Conservation (phyloP, 2,888 invertebrate genomes). For the Bimastos eiseni region DNA sequence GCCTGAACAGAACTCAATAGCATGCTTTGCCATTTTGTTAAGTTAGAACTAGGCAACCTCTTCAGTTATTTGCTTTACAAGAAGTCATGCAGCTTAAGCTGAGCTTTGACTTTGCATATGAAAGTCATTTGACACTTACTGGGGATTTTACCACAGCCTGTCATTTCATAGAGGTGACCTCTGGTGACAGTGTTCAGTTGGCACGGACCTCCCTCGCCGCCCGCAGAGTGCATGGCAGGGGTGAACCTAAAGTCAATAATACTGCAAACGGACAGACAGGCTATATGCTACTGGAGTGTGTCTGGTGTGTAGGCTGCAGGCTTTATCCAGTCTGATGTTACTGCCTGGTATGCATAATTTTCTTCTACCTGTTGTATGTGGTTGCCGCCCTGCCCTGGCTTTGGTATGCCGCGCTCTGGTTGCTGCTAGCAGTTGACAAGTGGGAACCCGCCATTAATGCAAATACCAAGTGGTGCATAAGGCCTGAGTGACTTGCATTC, state of each 20-base stretch:
- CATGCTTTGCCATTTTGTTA: neutral
- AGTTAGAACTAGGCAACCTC: neutral
- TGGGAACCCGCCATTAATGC: neutral
- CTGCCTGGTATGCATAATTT: neutral
- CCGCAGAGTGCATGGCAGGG: neutral
- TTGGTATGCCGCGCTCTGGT: neutral
- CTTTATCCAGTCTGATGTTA: neutral
- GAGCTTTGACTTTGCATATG: neutral
- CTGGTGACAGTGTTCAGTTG: neutral
- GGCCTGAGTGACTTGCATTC: neutral
- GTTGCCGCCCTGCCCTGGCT: neutral
- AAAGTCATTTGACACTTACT: neutral
- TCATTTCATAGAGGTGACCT: neutral
- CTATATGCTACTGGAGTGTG: neutral
- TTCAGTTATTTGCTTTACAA: neutral
- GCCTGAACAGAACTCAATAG: neutral
- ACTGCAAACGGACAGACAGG: neutral
- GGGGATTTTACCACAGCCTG: neutral
- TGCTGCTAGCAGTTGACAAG: neutral
- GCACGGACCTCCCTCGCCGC: no score
- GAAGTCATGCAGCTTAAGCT: neutral
- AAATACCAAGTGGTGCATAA: neutral
- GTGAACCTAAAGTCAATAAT: conserved; percentile 13
- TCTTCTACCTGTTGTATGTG: neutral
- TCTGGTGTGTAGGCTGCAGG: neutral